phyloP scores from a whole-genome alignment of 2,888 invertebrate genomes.

The Spilosoma lubricipeda region DNA sequence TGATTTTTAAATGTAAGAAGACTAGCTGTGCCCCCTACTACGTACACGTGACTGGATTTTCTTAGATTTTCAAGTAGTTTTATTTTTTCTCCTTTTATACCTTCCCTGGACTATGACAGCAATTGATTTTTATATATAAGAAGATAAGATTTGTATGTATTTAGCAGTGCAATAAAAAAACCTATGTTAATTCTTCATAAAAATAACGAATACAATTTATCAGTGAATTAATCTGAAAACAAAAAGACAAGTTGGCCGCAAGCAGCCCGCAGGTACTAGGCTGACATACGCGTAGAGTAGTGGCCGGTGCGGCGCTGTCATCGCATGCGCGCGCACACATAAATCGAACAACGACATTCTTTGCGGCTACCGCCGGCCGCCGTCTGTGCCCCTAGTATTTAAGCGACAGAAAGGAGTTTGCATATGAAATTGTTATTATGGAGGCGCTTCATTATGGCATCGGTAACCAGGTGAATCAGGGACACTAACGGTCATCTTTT shows the following conservation, averaged over 20 bases:
- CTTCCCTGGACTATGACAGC: no score
- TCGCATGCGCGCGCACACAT: conserved; percentile 70
- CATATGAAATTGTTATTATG: conserved; percentile 52
- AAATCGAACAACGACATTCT: conserved; percentile 78
- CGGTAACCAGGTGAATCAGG: conserved; percentile 41
- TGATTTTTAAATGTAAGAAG: no score
- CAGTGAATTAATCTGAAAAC: conserved; percentile 38
- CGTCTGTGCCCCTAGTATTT: conserved; percentile 66
- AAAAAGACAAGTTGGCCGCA: conserved; percentile 47
- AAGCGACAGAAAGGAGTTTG: conserved; percentile 41
- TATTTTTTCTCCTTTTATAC: no score
- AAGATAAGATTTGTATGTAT: neutral
- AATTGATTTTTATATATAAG: no score
- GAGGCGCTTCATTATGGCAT: conserved; percentile 46
- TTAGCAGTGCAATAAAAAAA: neutral
- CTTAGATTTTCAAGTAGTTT: no score
- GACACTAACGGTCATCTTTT: conserved; percentile 16
- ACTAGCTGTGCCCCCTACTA: no score
- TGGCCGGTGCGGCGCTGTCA: conserved; percentile 72
- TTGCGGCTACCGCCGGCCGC: conserved; percentile 73
- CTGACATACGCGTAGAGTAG: conserved; percentile 68
- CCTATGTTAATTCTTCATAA: conserved; percentile 4
- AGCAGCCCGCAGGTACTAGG: conserved; percentile 63
- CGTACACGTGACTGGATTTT: no score
- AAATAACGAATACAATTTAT: conserved; percentile 30